phyloP scores from a whole-genome alignment of 2,113 vertebrate genomes.

The Mystacornis crossleyi region DNA sequence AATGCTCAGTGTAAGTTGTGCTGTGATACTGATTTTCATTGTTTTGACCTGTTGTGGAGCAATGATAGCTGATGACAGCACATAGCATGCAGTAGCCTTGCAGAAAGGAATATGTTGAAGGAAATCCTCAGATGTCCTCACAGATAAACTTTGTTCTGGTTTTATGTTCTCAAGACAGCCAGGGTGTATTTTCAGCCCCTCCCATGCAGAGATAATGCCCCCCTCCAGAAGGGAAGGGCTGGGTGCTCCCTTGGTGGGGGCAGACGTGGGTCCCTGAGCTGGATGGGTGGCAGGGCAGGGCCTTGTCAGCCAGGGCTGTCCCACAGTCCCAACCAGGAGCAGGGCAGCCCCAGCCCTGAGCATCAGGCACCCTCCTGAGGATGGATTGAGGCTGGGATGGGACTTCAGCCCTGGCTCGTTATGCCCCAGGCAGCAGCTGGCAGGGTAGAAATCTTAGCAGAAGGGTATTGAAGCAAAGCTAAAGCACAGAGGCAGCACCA shows the following conservation, averaged over 20 bases:
- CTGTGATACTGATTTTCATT: background rate
- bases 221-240: background rate
- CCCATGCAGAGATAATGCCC: background rate
- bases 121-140: background rate
- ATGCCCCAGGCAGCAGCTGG: background rate
- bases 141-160: background rate
- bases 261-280: background rate
- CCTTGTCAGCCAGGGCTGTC: background rate
- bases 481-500: background rate
- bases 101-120: background rate
- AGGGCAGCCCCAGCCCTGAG: background rate
- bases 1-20: background rate
- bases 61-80: background rate
- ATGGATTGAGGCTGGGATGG: rapidly evolving
- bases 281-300: background rate
- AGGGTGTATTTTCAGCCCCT: background rate
- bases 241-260: background rate
- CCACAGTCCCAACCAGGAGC: background rate
- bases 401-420: background rate
- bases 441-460: background rate
- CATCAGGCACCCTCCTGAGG: background rate
- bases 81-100: background rate
- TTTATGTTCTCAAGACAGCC: background rate
- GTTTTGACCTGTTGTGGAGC: background rate
- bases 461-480: background rate